Conservation (phyloP, 2,888 invertebrate genomes). For the Gymnosoma rotundatum region DNA sequence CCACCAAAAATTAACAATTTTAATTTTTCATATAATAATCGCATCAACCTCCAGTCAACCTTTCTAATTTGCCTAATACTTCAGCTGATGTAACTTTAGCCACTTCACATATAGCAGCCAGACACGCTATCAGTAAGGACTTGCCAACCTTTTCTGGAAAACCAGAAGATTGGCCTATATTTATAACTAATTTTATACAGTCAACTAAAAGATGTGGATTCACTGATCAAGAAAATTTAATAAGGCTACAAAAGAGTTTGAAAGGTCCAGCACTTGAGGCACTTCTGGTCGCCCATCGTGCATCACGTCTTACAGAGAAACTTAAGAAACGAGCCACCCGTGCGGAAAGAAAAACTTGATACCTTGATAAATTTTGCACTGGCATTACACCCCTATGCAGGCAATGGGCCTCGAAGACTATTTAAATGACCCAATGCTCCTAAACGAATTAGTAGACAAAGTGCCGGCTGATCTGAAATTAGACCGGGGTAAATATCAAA, state of each 20-base stretch:
- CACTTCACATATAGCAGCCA: too few relatives aligned
- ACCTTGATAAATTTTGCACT: conserved; percentile 50
- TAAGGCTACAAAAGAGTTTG: conserved; percentile 39
- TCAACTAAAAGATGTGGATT: conserved; percentile 44
- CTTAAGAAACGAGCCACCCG: not conserved
- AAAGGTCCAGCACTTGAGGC: conserved; percentile 25
- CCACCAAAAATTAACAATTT: too few relatives aligned
- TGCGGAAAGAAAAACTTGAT: conserved; percentile 1
- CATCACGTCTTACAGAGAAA: not conserved
- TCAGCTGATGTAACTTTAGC: too few relatives aligned
- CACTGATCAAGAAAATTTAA: not conserved
- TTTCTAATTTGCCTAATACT: too few relatives aligned
- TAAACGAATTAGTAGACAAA: conserved; percentile 14
- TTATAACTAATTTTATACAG: conserved; percentile 41
- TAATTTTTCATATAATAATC: too few relatives aligned
- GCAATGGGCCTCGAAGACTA: not conserved
- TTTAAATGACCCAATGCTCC: not conserved
- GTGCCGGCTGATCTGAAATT: conserved; percentile 7
- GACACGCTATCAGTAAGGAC: conserved; percentile 13
- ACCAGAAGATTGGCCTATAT: conserved; percentile 47
- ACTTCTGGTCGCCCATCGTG: too few relatives aligned
- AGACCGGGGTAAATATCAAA: conserved; percentile 36
- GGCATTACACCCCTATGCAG: conserved; percentile 51
- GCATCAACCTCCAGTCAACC: too few relatives aligned
- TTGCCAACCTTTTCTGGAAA: conserved; percentile 54